Evolutionary conservation across 1,140 invertebrate species (phyloP).

Genomic region (Drepana arcuata): DNA sequence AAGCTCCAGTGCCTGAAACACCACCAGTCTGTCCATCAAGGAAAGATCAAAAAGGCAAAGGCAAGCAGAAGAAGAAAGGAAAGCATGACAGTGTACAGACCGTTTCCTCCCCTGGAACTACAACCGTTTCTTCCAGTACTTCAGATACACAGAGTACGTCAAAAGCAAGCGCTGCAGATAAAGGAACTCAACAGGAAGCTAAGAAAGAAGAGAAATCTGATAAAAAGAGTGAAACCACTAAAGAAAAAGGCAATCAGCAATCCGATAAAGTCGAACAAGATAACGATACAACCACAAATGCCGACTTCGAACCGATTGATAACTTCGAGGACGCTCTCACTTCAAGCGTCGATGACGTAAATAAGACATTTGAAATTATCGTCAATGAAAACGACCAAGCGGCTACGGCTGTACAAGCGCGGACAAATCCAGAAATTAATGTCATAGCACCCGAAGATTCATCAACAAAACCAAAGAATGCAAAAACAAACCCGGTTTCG

Average conservation of each 20-base stretch:
- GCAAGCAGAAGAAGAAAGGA: slow-evolving; percentile 48
- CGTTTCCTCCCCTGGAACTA: slow-evolving; percentile 1
- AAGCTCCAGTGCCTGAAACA: slow-evolving; percentile 2
- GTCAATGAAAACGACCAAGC: slow-evolving; percentile 28
- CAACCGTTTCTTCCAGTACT: slow-evolving; percentile 4
- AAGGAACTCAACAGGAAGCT: slow-evolving; percentile 15
- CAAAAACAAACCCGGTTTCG: slow-evolving; percentile 40
- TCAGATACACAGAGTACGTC: not conserved
- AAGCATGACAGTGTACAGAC: slow-evolving; percentile 28
- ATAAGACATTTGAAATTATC: slow-evolving; percentile 61
- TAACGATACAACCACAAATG: slow-evolving; percentile 1
- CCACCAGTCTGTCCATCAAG: slow-evolving; percentile 34
- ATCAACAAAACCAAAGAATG: slow-evolving; percentile 14
- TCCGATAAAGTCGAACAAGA: slow-evolving; percentile 5
- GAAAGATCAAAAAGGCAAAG: slow-evolving; percentile 50
- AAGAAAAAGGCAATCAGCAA: slow-evolving; percentile 45
- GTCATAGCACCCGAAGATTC: slow-evolving; percentile 33
- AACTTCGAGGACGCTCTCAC: slow-evolving; percentile 61
- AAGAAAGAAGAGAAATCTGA: slow-evolving; percentile 33
- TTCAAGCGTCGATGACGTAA: slow-evolving; percentile 52
- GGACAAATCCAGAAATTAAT: slow-evolving; percentile 53
- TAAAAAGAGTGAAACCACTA: slow-evolving; percentile 19
- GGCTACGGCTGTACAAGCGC: no score
- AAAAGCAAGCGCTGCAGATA: not conserved
- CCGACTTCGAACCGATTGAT: slow-evolving; percentile 45